These are phyloP conservation scores for Chondrosia reniformis DNA, from an alignment of 37 sponge, comb jelly and placozoan species.

Conservation along the genomic window DNA sequence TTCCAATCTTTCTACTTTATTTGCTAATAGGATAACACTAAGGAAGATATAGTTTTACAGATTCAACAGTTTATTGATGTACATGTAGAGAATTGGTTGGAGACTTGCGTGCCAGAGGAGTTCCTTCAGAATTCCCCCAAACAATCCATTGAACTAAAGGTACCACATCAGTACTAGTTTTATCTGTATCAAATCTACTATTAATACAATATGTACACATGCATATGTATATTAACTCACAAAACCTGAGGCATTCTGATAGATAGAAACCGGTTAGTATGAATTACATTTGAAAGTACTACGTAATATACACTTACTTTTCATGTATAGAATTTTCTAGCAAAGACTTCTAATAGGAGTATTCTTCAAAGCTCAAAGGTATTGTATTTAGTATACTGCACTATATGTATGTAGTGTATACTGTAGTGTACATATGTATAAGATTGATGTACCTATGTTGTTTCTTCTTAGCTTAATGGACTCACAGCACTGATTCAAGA, in stretches of 20 bases:
- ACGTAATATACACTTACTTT: no score
- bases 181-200: no score
- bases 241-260: no score
- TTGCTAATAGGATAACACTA: constrained; percentile 21
- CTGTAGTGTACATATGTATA: background rate
- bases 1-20: no score
- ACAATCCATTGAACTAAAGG: constrained; percentile 3
- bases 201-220: no score
- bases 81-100: constrained; percentile 35
- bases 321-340: no score
- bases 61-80: constrained; percentile 31
- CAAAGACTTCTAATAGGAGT: background rate
- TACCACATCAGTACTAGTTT: no score
- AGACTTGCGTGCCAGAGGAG: background rate
- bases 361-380: background rate
- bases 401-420: background rate
- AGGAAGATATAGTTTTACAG: constrained; percentile 48
- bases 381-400: background rate
- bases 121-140: constrained; percentile 2
- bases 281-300: no score
- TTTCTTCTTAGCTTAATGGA: background rate
- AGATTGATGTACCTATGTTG: background rate
- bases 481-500: background rate
- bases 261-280: no score
- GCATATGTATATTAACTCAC: no score